Percentiles rank a stretch among this genome's conserved stretches.
Evolutionary conservation across 2,113 vertebrate genomes (phyloP).

Genomic region (Myotis davidii): DNA sequence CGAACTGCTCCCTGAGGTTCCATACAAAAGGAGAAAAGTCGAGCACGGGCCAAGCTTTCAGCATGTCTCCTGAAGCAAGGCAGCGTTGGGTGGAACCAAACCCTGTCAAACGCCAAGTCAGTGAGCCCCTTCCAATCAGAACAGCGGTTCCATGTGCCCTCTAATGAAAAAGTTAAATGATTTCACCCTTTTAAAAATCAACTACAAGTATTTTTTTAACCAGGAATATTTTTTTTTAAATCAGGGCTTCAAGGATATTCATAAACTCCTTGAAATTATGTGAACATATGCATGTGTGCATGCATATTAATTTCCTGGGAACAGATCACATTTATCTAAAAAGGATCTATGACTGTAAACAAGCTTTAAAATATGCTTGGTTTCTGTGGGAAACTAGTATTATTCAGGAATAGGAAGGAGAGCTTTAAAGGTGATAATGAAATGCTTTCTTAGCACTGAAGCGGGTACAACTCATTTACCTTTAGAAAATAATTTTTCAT

Average conservation of each 20-base stretch:
- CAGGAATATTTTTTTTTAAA: background rate
- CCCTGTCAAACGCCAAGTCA: background rate
- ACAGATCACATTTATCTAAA: background rate
- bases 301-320: background rate
- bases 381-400: background rate
- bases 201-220: background rate
- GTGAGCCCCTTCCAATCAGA: background rate
- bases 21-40: background rate
- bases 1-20: background rate
- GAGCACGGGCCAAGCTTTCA: background rate
- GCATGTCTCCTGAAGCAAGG: background rate
- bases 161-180: background rate
- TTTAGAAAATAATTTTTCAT: conserved; percentile 47
- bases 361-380: background rate
- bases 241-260: background rate
- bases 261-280: background rate
- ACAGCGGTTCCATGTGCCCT: background rate
- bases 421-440: conserved; percentile 22
- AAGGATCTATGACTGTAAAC: background rate
- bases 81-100: background rate
- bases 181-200: background rate
- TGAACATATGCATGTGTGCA: background rate
- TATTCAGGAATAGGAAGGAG: background rate
- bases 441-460: conserved; percentile 8
- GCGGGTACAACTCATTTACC: background rate